Base-by-base conservation (phyloP, 2,888 invertebrate species). In the Pasiphila rectangulata region DNA sequence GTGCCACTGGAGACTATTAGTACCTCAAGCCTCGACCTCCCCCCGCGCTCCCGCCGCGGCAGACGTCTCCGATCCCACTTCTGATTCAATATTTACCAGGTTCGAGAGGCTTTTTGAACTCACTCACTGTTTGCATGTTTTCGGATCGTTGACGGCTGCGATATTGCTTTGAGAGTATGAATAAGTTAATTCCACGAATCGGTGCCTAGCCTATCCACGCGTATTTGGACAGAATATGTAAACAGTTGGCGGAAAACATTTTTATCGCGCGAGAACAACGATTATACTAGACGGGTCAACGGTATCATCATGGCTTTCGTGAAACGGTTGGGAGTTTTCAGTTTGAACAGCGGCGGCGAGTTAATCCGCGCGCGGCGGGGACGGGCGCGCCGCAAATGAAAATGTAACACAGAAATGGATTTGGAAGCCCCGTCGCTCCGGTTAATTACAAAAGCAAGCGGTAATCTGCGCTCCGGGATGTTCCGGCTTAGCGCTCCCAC, bases 361-460 rank as follows among this genome's bases (percentile, higher is more conserved):
- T 83, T 50, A 83, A 82, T 83, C 79, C 79, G 67, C 58, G 67
- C 65, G 72, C 69, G 67, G 74, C 65, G 72, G 72, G 75, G 71
- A 69, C 75, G 73, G 76, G 73, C 73, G 79, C 72, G 79, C 87
- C 87, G 70, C 88, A 87, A 88, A 88, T 88, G 88, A 88, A 88
- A 88, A 87, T 88, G 88, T 88, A 86, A 88, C 87, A 87, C 82
- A 84, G 88, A 88, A 88, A 88, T 87, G 88, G 88, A 87, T 88
- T 88, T 84, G 86, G 87, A 86, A 84, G 86, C 87, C 86, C 85
- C 85, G 87, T 85, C 85, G 87, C 87, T 84, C 83, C 86, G 86
- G 88, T 88, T 88, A 88, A 88, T 88, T 88, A 88, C 88, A 87
- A 88, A 87, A 88, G 88, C 88, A 88, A 88, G 87, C 88, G 87